Evolutionary conservation across 2,113 vertebrate species (phyloP), one percentile per base, ranked within the genome.

Genomic region (Cavia porcellus): DNA sequence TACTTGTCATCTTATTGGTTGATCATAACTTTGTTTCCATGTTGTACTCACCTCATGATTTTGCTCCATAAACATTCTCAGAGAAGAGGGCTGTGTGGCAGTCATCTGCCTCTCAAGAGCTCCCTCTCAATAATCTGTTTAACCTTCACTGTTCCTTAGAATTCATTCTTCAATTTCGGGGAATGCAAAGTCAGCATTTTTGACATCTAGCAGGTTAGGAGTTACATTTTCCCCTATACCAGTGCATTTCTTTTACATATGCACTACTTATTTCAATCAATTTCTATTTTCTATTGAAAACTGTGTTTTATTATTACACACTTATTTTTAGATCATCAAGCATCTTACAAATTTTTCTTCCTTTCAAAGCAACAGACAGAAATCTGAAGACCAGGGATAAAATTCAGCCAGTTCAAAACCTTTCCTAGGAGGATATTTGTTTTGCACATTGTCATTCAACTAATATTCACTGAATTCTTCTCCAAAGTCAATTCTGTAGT

Each of bases 261-360:
- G 25, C 12, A 50, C 42, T 30, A 50, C 25, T 30, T 77, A 82
- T 74, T 90, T 28, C 13, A 35, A 8, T 50, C 8, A 70, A 47
- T 83, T 88, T 82, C 38, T 88, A 20, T 50, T 96, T 96, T 89
- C 45, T 47, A 50, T 94, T 84, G 30, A 74, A 92, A 72, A 11
- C 38, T 84, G 14, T 14, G 55, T 11, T 57, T 57, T 80, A 64
- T 80, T 19, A n/a, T 89, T 86, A 72, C 2, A 90, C 1, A 84
- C 22, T 59, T 95, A 38, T 50, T 89, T 89, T 83, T 94, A 90
- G 6, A 6, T 61, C 95, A 14, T 55, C 50, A 64, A 45, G 52
- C 42, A 90, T 77, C 38, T 55, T 90, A 45, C 28, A 83, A 61
- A 30, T 61, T 70, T 62, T 68, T 9, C 74, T 89, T 94, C 55